These are phyloP conservation scores for human DNA, from an alignment of 2,113 vertebrate species.

Conservation along the genomic window DNA sequence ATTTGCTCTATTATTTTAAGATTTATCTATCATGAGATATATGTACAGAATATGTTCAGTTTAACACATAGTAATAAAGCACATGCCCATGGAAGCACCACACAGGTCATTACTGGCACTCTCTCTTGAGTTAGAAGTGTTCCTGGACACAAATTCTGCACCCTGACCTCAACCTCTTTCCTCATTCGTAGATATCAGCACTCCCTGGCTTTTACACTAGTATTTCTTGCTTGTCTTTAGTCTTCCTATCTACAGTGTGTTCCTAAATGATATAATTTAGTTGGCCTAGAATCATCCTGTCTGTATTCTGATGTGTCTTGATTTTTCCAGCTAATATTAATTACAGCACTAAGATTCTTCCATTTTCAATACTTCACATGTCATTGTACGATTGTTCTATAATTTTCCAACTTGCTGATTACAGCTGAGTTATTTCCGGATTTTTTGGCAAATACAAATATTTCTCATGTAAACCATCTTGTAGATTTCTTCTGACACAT, in stretches of 20 bases:
- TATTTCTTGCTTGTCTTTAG: background rate
- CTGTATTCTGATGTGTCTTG: background rate
- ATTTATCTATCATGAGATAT: background rate
- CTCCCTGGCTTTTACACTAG: background rate
- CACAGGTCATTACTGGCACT: background rate
- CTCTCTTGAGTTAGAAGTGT: background rate
- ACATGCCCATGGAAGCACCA: background rate
- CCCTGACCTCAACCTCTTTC: background rate
- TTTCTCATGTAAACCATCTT: background rate
- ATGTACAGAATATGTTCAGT: background rate
- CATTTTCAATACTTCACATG: background rate
- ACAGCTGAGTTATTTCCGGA: background rate
- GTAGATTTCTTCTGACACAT: background rate
- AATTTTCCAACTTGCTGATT: background rate
- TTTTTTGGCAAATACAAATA: background rate
- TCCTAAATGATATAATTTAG: background rate
- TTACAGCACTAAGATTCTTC: background rate
- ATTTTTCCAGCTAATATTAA: background rate
- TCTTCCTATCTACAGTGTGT: background rate
- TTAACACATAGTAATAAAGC: background rate
- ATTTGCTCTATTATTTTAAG: background rate
- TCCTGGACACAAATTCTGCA: background rate
- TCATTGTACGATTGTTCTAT: background rate
- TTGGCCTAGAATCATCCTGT: background rate
- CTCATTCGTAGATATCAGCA: background rate